phyloP scores from a whole-genome alignment of 2,888 invertebrate species.

The Pseudococcus longispinus region DNA sequence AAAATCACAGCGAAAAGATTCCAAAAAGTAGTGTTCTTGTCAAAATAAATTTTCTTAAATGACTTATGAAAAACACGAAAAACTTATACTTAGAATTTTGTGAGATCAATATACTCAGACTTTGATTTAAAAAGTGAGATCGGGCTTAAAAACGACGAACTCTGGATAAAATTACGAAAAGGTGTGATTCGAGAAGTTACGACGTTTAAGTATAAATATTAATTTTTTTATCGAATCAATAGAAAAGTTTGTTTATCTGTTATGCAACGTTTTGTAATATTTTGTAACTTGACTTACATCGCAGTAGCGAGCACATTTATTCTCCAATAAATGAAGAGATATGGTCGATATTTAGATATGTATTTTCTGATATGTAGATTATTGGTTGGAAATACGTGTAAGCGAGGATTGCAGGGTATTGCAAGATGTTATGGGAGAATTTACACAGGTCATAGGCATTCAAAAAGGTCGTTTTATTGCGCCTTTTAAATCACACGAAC shows the following conservation, averaged over 20 bases:
- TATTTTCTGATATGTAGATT: not conserved
- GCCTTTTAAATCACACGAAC: too few relatives aligned
- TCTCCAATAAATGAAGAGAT: not conserved
- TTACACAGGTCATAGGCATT: not conserved
- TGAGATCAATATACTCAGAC: not conserved
- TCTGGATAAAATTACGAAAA: not conserved
- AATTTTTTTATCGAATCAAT: not conserved
- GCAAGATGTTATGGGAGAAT: not conserved
- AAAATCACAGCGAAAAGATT: not conserved
- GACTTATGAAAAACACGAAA: not conserved
- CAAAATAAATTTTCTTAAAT: not conserved
- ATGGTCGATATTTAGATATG: not conserved
- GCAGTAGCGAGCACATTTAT: not conserved
- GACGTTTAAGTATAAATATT: not conserved
- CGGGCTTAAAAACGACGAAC: not conserved
- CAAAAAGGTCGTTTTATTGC: too few relatives aligned
- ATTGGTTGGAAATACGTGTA: not conserved
- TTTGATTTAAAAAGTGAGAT: not conserved
- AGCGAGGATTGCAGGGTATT: not conserved
- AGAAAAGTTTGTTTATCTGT: not conserved
- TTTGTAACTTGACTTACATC: not conserved
- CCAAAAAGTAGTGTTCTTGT: not conserved
- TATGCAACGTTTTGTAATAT: slow-evolving; percentile 4
- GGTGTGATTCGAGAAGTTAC: not conserved
- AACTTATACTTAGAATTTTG: not conserved